Percentiles rank a stretch among this genome's conserved stretches.
Evolutionary conservation across 2,797 vertebrate species (phyloP).

Genomic region (Rhinophrynus dorsalis): DNA sequence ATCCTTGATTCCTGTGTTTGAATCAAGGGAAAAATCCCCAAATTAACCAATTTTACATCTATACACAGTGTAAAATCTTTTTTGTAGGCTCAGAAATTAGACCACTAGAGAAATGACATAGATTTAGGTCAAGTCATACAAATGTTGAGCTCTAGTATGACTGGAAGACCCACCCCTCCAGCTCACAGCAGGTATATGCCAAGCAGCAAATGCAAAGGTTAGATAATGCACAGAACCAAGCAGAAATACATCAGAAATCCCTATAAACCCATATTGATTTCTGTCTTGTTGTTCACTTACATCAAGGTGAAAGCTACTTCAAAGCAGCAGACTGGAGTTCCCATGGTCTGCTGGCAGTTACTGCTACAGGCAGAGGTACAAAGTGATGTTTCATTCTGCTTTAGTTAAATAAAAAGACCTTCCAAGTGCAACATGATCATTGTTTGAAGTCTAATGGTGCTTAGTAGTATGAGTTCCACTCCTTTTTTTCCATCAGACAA

Average conservation of each 20-base stretch:
- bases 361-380: conserved; percentile 43
- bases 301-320: conserved; percentile 44
- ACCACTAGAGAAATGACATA: conserved; percentile 9
- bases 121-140: conserved; percentile 33
- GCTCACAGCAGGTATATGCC: conserved; percentile 21
- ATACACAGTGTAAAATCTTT: too few relatives aligned
- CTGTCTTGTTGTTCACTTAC: conserved; percentile 41
- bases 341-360: conserved; percentile 39
- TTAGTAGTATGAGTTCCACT: conserved; percentile 9
- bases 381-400: conserved; percentile 43
- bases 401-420: conserved; percentile 43
- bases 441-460: conserved; percentile 38
- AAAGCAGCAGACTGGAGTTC: conserved; percentile 40
- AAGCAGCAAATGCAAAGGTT: conserved; percentile 11
- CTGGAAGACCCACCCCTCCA: background rate
- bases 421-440: conserved; percentile 38
- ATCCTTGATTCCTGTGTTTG: too few relatives aligned
- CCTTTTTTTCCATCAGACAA: background rate
- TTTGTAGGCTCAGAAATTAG: background rate
- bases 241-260: conserved; percentile 35
- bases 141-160: conserved; percentile 2
- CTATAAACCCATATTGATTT: conserved; percentile 50
- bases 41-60: too few relatives aligned
- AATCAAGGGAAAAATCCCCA: too few relatives aligned
- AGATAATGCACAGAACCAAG: conserved; percentile 19